Percentiles rank a stretch among this genome's conserved stretches.
phyloP scores from a whole-genome alignment of 2,888 invertebrate genomes.

The Heliconius charithonia region DNA sequence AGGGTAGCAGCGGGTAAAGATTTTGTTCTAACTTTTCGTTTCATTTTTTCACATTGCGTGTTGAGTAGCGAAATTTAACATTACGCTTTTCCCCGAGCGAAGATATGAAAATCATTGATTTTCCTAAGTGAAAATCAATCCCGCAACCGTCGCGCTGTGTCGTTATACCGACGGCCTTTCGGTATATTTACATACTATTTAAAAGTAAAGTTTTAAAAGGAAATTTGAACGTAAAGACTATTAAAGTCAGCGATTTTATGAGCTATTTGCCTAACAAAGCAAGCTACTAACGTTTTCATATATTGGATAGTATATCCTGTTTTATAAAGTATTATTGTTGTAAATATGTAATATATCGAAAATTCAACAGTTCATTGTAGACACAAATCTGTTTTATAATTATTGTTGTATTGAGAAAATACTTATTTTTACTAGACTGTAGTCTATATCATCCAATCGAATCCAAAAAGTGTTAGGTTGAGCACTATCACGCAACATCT shows the following conservation, averaged over 20 bases:
- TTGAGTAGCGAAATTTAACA: too few species aligned
- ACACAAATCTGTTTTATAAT: neutral
- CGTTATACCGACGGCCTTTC: neutral
- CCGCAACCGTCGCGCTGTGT: rapidly evolving
- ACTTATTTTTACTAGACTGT: neutral
- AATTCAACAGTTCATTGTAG: too few species aligned
- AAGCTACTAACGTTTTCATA: neutral
- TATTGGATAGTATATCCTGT: too few species aligned
- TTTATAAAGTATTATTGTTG: too few species aligned
- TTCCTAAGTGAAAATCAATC: neutral
- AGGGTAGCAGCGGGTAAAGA: too few species aligned
- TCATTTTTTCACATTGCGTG: too few species aligned
- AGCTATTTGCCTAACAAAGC: neutral
- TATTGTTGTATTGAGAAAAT: neutral
- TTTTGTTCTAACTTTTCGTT: too few species aligned
- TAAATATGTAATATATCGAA: too few species aligned
- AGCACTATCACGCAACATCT: too few species aligned
- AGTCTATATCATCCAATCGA: too few species aligned
- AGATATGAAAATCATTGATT: neutral
- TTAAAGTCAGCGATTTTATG: neutral
- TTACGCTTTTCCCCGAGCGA: neutral
- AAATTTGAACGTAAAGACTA: neutral
- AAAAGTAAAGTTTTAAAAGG: neutral
- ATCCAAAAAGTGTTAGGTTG: too few species aligned
- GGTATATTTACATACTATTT: neutral